A percentile compares a stretch with the other conserved stretches of the same genome.
Evolutionary conservation across 2,113 vertebrate species (phyloP).

Genomic region (Eupsittula cactorum): DNA sequence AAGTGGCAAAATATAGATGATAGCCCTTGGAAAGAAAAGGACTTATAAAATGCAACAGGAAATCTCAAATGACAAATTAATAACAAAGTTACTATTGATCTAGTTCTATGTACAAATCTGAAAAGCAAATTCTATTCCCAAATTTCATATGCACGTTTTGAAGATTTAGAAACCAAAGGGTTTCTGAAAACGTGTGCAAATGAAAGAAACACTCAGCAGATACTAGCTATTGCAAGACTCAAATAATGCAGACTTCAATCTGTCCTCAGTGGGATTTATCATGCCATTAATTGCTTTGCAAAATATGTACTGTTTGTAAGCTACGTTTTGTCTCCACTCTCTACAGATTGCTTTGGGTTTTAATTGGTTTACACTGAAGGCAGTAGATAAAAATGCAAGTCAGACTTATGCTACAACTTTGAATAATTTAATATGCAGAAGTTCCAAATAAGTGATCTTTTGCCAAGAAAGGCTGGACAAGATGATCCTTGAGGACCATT

Average conservation of each 20-base stretch:
- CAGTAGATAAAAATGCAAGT: neutral
- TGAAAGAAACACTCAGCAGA: neutral
- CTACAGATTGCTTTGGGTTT: neutral
- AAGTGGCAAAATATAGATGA: constrained; percentile 39
- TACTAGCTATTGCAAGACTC: neutral
- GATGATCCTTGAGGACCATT: neutral
- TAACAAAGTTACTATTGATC: neutral
- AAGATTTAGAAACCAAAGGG: neutral
- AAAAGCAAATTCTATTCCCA: neutral
- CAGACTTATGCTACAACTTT: neutral
- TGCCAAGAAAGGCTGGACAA: neutral
- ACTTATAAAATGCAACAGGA: neutral
- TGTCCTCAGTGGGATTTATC: neutral
- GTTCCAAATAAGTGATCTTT: neutral
- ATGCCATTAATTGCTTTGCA: neutral
- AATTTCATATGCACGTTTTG: neutral
- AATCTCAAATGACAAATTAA: neutral
- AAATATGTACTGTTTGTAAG: neutral
- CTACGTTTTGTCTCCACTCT: neutral
- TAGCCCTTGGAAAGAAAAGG: neutral
- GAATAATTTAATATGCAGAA: neutral
- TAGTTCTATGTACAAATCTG: neutral
- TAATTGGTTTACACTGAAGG: neutral
- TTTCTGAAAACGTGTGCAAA: neutral
- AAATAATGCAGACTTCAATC: neutral